Evolutionary conservation across 2,113 vertebrate species (phyloP).

Genomic region (Anoura caudifer): DNA sequence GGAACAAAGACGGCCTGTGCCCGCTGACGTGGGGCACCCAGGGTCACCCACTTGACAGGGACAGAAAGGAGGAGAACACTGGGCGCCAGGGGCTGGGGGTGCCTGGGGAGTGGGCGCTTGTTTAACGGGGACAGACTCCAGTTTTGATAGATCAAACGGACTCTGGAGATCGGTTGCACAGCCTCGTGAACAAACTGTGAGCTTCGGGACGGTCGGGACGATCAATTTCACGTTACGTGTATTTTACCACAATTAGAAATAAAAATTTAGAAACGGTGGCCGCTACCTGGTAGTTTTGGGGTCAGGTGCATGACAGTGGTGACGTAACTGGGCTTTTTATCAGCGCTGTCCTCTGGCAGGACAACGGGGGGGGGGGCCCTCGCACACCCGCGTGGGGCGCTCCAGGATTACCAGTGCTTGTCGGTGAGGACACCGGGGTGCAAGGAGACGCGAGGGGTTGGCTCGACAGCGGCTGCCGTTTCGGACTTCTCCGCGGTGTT

Average conservation of each 20-base stretch:
- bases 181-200: accelerated
- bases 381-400: accelerated
- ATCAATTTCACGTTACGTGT: neutral
- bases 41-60: neutral
- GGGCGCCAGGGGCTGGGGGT: neutral
- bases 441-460: neutral
- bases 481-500: accelerated
- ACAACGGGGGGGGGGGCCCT: accelerated
- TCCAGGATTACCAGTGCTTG: neutral
- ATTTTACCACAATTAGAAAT: neutral
- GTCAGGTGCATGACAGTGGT: too few species aligned
- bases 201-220: neutral
- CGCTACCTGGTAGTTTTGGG: neutral
- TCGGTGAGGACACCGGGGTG: neutral
- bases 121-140: neutral
- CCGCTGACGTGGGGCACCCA: neutral
- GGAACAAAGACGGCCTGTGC: accelerated
- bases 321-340: accelerated
- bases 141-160: neutral
- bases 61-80: accelerated
- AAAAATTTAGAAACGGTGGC: neutral
- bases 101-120: accelerated
- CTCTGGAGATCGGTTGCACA: neutral
- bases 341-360: accelerated
- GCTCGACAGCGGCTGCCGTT: accelerated